phyloP scores from a whole-genome alignment of 2,888 invertebrate species.

The Escarpia spicata region DNA sequence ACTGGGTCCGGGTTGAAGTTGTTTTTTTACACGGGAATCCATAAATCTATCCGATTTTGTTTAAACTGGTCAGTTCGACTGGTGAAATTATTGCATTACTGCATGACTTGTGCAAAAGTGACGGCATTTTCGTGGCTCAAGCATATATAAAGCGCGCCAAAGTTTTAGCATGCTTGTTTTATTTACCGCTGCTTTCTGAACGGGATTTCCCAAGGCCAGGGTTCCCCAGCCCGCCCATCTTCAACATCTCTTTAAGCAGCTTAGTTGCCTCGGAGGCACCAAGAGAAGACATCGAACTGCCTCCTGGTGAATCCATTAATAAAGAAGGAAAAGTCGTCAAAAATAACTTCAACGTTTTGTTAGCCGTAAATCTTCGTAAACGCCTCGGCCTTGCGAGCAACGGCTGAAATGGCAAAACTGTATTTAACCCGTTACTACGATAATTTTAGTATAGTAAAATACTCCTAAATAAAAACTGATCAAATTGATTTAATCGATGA shows the following conservation, averaged over 20 bases:
- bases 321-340: not conserved
- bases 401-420: not conserved
- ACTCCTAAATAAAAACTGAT: not conserved
- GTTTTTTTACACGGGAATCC: not conserved
- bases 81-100: not conserved
- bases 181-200: constrained; percentile 13
- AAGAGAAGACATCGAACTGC: not conserved
- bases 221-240: not conserved
- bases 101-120: not conserved
- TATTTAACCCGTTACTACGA: not conserved
- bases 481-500: not conserved
- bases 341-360: constrained; percentile 3
- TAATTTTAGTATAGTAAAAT: not conserved
- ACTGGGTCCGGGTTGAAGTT: not conserved
- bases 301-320: not conserved
- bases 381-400: constrained; percentile 16
- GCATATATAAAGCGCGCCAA: not conserved
- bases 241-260: constrained; percentile 16
- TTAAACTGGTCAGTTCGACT: not conserved
- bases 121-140: not conserved
- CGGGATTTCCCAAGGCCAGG: not conserved
- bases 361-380: not conserved
- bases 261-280: constrained; percentile 4
- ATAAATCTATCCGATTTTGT: not conserved
- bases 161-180: not conserved